phyloP scores from a whole-genome alignment of 1,140 invertebrate genomes.

The Galendromus occidentalis region DNA sequence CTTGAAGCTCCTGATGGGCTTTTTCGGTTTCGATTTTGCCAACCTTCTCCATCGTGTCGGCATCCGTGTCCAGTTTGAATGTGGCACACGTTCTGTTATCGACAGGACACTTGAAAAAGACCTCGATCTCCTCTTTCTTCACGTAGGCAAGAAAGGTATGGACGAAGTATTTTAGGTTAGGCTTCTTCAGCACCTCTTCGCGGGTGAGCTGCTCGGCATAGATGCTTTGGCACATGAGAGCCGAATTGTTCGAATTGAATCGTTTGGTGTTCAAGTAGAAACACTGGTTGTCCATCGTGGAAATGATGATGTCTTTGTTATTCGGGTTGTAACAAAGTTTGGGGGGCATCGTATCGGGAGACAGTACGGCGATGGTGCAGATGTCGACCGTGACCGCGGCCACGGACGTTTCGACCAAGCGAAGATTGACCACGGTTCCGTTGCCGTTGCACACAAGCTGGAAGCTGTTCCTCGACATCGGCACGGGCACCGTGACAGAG shows the following conservation, averaged over 20 bases:
- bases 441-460: constrained; percentile 3
- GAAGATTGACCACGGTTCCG: constrained; percentile 3
- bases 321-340: constrained; percentile 10
- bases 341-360: constrained; percentile 3
- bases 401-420: background rate
- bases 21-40: background rate
- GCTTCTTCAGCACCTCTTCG: background rate
- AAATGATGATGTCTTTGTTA: constrained; percentile 4
- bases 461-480: constrained; percentile 1
- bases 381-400: background rate
- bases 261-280: constrained; percentile 5
- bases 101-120: constrained; percentile 1
- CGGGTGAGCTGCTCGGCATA: background rate
- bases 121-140: constrained; percentile 3
- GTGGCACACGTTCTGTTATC: constrained; percentile 1
- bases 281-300: constrained; percentile 5
- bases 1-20: background rate
- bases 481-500: background rate
- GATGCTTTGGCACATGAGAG: background rate
- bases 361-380: constrained; percentile 1
- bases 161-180: background rate
- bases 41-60: constrained; percentile 6
- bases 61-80: constrained; percentile 1
- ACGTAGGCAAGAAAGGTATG: constrained; percentile 1
- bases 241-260: constrained; percentile 8